Percentiles rank a stretch among this genome's conserved stretches.
Conservation (phyloP, 1,140 invertebrate genomes). For the Ceratina japonica region DNA sequence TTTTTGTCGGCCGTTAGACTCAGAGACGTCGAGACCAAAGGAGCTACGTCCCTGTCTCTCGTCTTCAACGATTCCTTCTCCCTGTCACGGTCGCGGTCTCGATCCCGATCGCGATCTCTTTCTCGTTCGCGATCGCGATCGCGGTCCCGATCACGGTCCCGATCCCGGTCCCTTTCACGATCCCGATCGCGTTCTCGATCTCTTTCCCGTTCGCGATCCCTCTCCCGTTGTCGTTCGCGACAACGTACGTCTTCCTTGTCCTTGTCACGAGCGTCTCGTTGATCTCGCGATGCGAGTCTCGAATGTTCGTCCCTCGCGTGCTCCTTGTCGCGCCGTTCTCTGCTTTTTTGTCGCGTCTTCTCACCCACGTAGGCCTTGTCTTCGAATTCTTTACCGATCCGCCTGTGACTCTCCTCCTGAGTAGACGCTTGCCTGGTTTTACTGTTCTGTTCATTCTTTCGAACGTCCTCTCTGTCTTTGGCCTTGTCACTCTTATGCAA, state of each 20-base stretch:
- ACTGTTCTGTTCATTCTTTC: constrained; percentile 63
- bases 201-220: constrained; percentile 58
- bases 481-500: constrained; percentile 74
- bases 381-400: constrained; percentile 66
- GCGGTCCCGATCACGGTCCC: constrained; percentile 53
- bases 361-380: constrained; percentile 64
- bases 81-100: constrained; percentile 59
- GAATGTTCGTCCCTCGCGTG: constrained; percentile 69
- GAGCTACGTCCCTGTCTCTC: constrained; percentile 51
- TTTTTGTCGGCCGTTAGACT: constrained; percentile 58
- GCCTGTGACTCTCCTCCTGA: constrained; percentile 71
- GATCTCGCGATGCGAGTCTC: constrained; percentile 71
- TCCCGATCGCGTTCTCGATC: constrained; percentile 58
- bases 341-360: constrained; percentile 69
- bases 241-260: constrained; percentile 75
- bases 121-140: constrained; percentile 55
- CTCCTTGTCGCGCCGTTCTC: constrained; percentile 74
- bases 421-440: constrained; percentile 59
- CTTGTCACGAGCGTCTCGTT: constrained; percentile 72
- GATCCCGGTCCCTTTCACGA: constrained; percentile 57
- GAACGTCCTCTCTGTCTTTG: constrained; percentile 71
- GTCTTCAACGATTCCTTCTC: constrained; percentile 60
- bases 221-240: constrained; percentile 65
- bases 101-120: constrained; percentile 53
- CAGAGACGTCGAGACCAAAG: constrained; percentile 45